Evolutionary conservation across 2,888 invertebrate genomes (phyloP), one percentile per base, ranked within the genome.

Genomic region (Mantis religiosa): DNA sequence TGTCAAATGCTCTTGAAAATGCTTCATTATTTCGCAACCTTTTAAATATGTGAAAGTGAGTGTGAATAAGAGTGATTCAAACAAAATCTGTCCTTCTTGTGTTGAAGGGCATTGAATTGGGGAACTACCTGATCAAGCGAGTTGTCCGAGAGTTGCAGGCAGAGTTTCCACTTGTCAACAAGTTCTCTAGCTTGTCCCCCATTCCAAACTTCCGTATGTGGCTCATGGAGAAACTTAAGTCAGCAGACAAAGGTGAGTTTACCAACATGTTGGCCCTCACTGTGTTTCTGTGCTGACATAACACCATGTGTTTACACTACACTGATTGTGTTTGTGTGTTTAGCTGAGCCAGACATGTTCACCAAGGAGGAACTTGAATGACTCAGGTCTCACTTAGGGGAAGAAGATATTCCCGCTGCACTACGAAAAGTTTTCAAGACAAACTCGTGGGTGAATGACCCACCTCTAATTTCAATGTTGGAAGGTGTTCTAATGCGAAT

Each of bases 91-190:
- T n/a, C n/a, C n/a, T n/a, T n/a, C n/a, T 90, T 90, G 89, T 88
- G 87, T 92, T 94, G 28, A 93, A 95, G 93, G 96, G 96, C 54
- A 95, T 96, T 89, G 96, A 96, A 91, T 92, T 96, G 34, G 96
- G 96, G 81, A 96, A 96, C 92, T 95, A 96, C 92, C 92, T 96
- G 89, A 96, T 96, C 90, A 96, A 96, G 93, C 93, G 95, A 91
- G 96, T 95, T 7, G 95, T 95, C 2, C 93, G 93, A 82, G 94
- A 95, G 91, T 92, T 96, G 28, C 94, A 94, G 89, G 92, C 93
- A 8, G 96, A 96, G 92, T 95, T 96, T 92, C 96, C 96, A 34
- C 93, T 93, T 89, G 93, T 96, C 90, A 92, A 93, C 54, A 93
- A 95, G 92, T 95, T 95, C 91, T 96, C 96, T 8, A 96, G 95